A percentile compares a stretch with the other conserved stretches of the same genome.
Conservation (phyloP, 2,113 vertebrate species). For the Carollia perspicillata region DNA sequence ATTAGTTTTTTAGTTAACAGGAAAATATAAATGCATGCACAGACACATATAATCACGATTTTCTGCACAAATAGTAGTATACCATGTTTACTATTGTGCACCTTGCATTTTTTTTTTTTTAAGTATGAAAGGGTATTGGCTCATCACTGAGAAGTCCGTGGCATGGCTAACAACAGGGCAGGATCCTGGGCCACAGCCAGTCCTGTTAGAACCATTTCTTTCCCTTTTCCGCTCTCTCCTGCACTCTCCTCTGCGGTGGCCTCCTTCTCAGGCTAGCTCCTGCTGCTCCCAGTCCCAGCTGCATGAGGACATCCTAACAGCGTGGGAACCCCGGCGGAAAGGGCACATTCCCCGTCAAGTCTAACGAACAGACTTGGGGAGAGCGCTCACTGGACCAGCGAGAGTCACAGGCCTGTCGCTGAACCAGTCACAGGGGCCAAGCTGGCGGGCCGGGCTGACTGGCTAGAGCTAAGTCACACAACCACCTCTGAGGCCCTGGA, state of each 20-base stretch:
- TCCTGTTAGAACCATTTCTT: background rate
- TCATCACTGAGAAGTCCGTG: background rate
- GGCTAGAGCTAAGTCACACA: background rate
- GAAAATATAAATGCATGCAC: background rate
- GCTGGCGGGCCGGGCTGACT: background rate
- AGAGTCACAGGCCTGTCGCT: background rate
- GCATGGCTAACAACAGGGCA: background rate
- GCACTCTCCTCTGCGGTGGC: background rate
- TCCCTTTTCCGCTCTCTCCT: background rate
- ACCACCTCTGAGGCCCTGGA: accelerated
- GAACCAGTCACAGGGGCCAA: background rate
- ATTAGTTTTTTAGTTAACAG: background rate
- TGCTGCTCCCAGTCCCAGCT: background rate
- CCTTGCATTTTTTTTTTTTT: background rate
- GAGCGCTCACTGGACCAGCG: background rate
- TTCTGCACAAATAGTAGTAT: background rate
- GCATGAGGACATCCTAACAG: background rate
- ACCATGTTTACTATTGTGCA: background rate
- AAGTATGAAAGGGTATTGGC: background rate
- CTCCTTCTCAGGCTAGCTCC: background rate
- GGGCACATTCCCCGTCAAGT: background rate
- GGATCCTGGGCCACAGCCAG: background rate
- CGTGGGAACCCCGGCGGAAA: background rate
- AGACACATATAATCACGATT: background rate
- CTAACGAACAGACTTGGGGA: background rate